These are phyloP conservation scores for Drosophila diplacantha DNA, from an alignment of 2,888 invertebrate genomes.

Conservation along the genomic window DNA sequence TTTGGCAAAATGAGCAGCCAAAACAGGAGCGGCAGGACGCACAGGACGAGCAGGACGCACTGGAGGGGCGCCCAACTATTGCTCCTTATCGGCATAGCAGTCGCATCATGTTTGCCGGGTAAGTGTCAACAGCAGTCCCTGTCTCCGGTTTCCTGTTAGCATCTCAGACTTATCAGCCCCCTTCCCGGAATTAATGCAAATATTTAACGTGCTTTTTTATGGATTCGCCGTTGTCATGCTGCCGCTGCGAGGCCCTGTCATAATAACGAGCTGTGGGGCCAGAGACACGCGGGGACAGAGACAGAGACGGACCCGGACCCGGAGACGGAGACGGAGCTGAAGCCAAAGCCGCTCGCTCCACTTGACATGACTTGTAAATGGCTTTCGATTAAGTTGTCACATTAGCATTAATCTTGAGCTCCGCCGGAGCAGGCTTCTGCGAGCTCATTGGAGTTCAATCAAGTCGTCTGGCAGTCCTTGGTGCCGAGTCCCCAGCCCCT, in stretches of 20 bases:
- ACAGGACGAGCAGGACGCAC: conserved; percentile 25
- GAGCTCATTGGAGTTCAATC: conserved; percentile 61
- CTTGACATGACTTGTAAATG: conserved; percentile 71
- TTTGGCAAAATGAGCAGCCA: conserved; percentile 52
- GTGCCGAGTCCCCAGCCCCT: no score
- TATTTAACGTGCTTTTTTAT: conserved; percentile 69
- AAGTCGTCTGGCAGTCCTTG: conserved; percentile 50
- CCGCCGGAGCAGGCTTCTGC: conserved; percentile 18
- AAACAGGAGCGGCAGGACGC: conserved; percentile 29
- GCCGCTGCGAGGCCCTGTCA: conserved; percentile 48
- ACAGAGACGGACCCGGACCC: conserved; percentile 8
- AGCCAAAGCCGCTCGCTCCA: conserved; percentile 28
- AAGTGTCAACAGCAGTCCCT: conserved; percentile 57
- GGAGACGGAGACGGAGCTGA: conserved; percentile 7
- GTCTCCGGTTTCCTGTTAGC: conserved; percentile 23
- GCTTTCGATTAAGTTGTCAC: conserved; percentile 73
- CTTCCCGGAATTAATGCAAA: conserved; percentile 62
- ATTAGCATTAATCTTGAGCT: conserved; percentile 68
- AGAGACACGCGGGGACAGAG: conserved; percentile 6
- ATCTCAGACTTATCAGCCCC: conserved; percentile 28
- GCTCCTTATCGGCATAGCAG: conserved; percentile 71
- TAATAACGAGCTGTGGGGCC: conserved; percentile 34
- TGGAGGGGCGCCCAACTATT: conserved; percentile 54
- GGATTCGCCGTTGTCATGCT: conserved; percentile 63
- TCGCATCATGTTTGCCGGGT: conserved; percentile 67